phyloP scores from a whole-genome alignment of 2,113 vertebrate species.

The Aspiorhynchus laticeps region DNA sequence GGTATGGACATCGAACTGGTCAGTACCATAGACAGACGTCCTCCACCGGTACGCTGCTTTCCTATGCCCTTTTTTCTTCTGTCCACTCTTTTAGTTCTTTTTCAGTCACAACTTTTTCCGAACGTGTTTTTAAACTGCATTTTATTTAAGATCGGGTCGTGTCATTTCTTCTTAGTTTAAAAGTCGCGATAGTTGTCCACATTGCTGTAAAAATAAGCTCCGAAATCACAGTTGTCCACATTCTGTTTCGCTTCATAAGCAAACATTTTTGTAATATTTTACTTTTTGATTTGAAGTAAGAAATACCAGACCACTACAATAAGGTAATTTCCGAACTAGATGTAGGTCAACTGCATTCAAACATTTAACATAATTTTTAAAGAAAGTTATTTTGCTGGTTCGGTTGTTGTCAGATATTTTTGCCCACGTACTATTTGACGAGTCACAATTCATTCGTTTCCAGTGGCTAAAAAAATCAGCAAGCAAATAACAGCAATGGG shows the following conservation, averaged over 20 bases:
- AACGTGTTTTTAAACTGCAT: slow-evolving; percentile 13
- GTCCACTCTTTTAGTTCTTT: slow-evolving; percentile 42
- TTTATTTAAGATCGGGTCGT: neutral
- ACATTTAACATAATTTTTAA: neutral
- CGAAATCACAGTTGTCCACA: neutral
- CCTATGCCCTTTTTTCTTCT: slow-evolving; percentile 50
- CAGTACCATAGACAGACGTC: slow-evolving; percentile 60
- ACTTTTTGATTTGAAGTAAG: neutral
- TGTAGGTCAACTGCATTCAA: neutral
- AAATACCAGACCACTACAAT: neutral
- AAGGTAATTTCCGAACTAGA: neutral
- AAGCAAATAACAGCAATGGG: neutral
- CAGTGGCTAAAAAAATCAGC: slow-evolving; percentile 10
- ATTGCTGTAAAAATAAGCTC: slow-evolving; percentile 2
- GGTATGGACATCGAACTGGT: slow-evolving; percentile 53
- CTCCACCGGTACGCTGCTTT: slow-evolving; percentile 71
- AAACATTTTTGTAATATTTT: neutral
- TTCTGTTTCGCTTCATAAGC: neutral
- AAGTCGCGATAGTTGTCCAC: neutral
- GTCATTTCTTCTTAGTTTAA: slow-evolving; percentile 3
- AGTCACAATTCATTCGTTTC: slow-evolving; percentile 20
- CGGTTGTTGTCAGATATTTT: slow-evolving; percentile 1
- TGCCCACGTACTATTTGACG: neutral
- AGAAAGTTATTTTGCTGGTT: neutral
- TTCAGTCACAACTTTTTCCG: slow-evolving; percentile 11